Conservation (phyloP, 2,888 invertebrate species). For the Bombyx huttoni region DNA sequence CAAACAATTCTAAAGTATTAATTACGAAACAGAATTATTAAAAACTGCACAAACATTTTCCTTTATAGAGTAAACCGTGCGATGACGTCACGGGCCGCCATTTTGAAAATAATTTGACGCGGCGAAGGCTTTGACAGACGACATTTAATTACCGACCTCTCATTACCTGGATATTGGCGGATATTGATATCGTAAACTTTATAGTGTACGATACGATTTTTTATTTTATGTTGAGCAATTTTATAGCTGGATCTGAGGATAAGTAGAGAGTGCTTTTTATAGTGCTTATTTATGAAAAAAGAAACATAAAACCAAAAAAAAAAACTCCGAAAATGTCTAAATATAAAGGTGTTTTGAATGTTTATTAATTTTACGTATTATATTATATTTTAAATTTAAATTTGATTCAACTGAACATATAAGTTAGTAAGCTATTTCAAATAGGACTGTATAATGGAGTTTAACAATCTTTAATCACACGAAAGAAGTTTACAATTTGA, state of each 20-base stretch:
- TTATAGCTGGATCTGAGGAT: neutral
- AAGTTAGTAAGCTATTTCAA: neutral
- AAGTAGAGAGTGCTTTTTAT: neutral
- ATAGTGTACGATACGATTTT: constrained; percentile 14
- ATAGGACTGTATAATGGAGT: no score
- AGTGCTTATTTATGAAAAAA: neutral
- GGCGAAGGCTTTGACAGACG: constrained; percentile 60
- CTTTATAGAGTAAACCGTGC: constrained; percentile 6
- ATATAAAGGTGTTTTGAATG: no score
- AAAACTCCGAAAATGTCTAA: no score
- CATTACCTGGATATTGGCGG: constrained; percentile 63
- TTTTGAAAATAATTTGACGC: constrained; percentile 62
- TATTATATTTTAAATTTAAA: neutral
- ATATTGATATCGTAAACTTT: constrained; percentile 44
- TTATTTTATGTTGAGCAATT: neutral
- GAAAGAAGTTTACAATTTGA: no score
- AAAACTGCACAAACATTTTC: neutral
- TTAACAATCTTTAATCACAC: no score
- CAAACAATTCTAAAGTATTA: no score
- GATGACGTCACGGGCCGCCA: constrained; percentile 41
- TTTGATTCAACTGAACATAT: neutral
- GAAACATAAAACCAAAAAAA: no score
- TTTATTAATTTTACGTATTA: no score
- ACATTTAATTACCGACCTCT: constrained; percentile 69
- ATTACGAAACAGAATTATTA: neutral